Percentiles rank a stretch among this genome's conserved stretches.
phyloP scores from a whole-genome alignment of 2,113 vertebrate genomes.

The Gobius niger region DNA sequence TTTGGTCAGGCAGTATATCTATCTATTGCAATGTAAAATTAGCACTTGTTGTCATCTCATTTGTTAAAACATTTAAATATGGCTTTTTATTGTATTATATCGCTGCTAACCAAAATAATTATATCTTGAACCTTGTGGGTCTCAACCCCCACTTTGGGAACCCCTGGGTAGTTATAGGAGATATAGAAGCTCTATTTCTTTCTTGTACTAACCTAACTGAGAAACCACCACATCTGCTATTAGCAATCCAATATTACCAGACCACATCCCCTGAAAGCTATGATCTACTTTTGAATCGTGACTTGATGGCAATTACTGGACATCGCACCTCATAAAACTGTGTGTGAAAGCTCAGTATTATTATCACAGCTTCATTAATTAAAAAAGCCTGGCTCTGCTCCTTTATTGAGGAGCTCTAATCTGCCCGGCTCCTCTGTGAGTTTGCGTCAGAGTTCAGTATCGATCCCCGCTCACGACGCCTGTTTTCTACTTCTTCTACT shows the following conservation, averaged over 20 bases:
- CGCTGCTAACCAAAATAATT: too few relatives aligned
- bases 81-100: too few relatives aligned
- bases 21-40: too few relatives aligned
- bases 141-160: too few relatives aligned
- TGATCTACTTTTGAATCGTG: background rate
- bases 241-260: background rate
- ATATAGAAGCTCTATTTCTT: too few relatives aligned
- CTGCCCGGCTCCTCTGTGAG: constrained; percentile 52
- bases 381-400: constrained; percentile 36
- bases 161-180: too few relatives aligned
- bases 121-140: too few relatives aligned
- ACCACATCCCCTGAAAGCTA: background rate
- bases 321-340: background rate
- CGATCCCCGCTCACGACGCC: constrained; percentile 62
- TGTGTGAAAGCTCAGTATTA: constrained; percentile 40
- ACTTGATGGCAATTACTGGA: background rate
- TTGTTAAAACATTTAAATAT: too few relatives aligned
- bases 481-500: constrained; percentile 12
- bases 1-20: too few relatives aligned
- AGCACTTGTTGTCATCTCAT: too few relatives aligned
- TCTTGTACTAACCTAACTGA: too few relatives aligned
- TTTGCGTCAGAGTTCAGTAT: constrained; percentile 60
- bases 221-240: too few relatives aligned
- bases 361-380: constrained; percentile 45
- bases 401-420: constrained; percentile 57